These are phyloP conservation scores for Xestia xanthographa DNA, from an alignment of 2,888 invertebrate species.

Conservation along the genomic window DNA sequence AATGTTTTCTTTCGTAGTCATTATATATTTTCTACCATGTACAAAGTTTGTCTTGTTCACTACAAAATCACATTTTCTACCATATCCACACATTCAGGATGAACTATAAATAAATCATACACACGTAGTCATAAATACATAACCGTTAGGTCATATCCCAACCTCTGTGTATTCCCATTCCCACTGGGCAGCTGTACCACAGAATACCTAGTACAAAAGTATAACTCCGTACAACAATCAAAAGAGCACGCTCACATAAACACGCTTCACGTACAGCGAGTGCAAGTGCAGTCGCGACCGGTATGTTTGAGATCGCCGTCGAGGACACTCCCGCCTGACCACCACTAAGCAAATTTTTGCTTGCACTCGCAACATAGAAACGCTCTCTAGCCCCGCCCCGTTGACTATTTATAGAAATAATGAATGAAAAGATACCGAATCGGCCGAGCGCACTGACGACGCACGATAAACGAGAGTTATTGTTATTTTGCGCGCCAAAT, in stretches of 20 bases:
- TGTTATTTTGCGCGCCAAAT: no score
- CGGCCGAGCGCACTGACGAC: no score
- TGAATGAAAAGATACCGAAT: no score
- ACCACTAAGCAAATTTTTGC: no score
- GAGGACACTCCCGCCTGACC: no score
- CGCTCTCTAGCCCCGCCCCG: no score
- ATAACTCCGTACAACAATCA: accelerated
- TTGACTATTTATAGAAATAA: no score
- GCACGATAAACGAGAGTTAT: no score
- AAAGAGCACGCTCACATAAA: background rate
- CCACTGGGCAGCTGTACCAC: slow-evolving; percentile 13
- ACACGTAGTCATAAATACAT: slow-evolving; percentile 13
- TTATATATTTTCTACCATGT: background rate
- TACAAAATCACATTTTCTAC: slow-evolving; percentile 1
- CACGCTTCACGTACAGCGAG: background rate
- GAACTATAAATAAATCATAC: slow-evolving; percentile 16
- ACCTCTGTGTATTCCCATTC: slow-evolving; percentile 30
- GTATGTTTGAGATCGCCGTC: background rate
- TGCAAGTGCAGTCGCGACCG: background rate
- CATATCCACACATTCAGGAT: background rate
- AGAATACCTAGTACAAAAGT: slow-evolving; percentile 11
- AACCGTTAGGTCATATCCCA: slow-evolving; percentile 4
- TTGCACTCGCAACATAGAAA: no score
- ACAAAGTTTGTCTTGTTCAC: background rate
- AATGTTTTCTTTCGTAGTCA: background rate